These are phyloP conservation scores for Tribolium madens DNA, from an alignment of 1,140 invertebrate genomes.

Conservation along the genomic window DNA sequence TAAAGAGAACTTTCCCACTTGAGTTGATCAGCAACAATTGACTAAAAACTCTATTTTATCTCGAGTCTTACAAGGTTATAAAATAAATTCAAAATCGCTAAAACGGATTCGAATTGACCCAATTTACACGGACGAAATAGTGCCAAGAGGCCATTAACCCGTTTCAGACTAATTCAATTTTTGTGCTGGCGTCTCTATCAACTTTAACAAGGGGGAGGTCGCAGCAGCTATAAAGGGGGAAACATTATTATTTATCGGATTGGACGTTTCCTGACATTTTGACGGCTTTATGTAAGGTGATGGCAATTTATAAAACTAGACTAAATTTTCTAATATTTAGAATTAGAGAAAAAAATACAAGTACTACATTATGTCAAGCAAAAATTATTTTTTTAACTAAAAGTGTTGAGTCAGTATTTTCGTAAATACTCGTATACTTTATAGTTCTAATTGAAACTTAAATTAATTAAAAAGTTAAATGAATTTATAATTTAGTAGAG, in stretches of 20 bases:
- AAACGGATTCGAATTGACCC: slow-evolving; percentile 18
- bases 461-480: no score
- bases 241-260: not conserved
- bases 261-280: not conserved
- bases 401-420: no score
- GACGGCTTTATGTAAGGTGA: not conserved
- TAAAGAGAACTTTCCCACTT: not conserved
- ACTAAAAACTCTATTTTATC: not conserved
- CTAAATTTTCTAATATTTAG: no score
- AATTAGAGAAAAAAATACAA: no score
- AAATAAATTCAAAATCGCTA: not conserved
- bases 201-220: not conserved
- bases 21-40: slow-evolving; percentile 3
- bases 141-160: not conserved
- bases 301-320: not conserved
- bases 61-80: not conserved
- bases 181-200: not conserved
- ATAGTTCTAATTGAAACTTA: no score
- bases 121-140: not conserved
- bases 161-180: not conserved
- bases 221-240: not conserved
- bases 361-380: no score
- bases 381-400: no score
- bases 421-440: no score
- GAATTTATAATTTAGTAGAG: no score